Base-by-base conservation (phyloP, 1,140 invertebrate genomes). In the Lordiphosa mommai region DNA sequence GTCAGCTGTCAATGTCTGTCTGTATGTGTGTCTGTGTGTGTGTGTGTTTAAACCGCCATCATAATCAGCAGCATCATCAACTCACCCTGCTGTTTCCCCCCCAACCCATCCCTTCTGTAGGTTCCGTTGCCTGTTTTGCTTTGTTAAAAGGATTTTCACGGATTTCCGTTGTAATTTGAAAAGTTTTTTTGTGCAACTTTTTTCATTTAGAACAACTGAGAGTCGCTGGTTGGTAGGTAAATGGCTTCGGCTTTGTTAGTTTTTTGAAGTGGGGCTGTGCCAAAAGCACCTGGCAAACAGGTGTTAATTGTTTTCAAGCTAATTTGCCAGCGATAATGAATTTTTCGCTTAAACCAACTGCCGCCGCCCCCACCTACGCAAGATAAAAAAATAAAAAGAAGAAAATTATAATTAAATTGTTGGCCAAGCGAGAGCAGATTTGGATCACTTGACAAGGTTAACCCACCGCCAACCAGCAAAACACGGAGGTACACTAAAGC, bases 71-170 rank as follows among this genome's bases (percentile, higher is more conserved):
- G 64, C 76, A 57, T 71, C 66, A 64, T 60, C 44, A 65, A 53
- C 48, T 34, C 44, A 36, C 53, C 17, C 13, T 41, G 20, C 10
- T 6, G 10, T 10, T 33, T 32, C 1, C n/a, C 16, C 1, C 32
- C 9, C 3, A 2, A 6, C 4, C 12, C 8, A 3, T 10, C 5
- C 10, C 40, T 7, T 33, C 6, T 14, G 16, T 33, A 16, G 61
- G 47, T 53, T 33, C 17, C 17, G 27, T 29, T 58, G 43, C 63
- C 61, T 72, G 77, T 70, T 84, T 80, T 82, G 77, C 63, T 84
- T 84, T 84, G 76, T 80, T 84, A 84, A 84, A 84, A 84, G 77
- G 77, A 84, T 84, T 84, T 84, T 84, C 77, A 84, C 72, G 77
- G 77, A 84, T 84, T 84, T 84, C 77, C 67, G 72, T 84, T 84